These are phyloP conservation scores for Adelges cooleyi DNA, from an alignment of 1,140 invertebrate species.

Conservation along the genomic window DNA sequence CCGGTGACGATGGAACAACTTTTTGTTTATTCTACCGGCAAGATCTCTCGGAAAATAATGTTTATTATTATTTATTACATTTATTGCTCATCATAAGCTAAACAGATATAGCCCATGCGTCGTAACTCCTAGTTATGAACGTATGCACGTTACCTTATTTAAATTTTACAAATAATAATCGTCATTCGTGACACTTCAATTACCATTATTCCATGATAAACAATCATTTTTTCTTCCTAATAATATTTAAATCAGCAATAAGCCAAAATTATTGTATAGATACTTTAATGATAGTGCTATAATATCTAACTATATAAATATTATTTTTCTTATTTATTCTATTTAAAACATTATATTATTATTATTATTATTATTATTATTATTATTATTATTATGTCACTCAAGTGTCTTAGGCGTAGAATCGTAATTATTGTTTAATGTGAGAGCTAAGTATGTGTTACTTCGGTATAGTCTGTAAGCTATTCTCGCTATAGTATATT, in stretches of 20 bases:
- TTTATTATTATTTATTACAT: conserved; percentile 24
- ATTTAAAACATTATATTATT: conserved; percentile 23
- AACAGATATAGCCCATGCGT: background rate
- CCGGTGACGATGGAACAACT: conserved; percentile 26
- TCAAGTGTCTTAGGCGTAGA: background rate
- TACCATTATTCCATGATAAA: too few relatives aligned
- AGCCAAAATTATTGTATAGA: background rate
- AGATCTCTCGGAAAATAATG: conserved; percentile 25
- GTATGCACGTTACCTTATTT: background rate
- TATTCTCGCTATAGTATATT: conserved; percentile 2
- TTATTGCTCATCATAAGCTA: conserved; percentile 11
- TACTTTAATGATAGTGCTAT: background rate
- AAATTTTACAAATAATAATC: background rate
- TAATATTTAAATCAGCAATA: conserved; percentile 5
- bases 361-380: conserved; percentile 3
- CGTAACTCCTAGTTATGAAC: conserved; percentile 1
- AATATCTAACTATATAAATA: conserved; percentile 1
- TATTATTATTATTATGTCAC: background rate
- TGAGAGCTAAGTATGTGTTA: conserved; percentile 11
- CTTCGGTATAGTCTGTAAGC: conserved; percentile 10
- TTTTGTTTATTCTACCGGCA: conserved; percentile 20
- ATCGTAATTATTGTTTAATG: conserved; percentile 24
- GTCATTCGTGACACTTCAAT: too few relatives aligned
- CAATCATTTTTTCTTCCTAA: too few relatives aligned
- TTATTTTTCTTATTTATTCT: conserved; percentile 21